Base-by-base conservation (phyloP, 2,888 invertebrate species). In the Pegoplata infirma region DNA sequence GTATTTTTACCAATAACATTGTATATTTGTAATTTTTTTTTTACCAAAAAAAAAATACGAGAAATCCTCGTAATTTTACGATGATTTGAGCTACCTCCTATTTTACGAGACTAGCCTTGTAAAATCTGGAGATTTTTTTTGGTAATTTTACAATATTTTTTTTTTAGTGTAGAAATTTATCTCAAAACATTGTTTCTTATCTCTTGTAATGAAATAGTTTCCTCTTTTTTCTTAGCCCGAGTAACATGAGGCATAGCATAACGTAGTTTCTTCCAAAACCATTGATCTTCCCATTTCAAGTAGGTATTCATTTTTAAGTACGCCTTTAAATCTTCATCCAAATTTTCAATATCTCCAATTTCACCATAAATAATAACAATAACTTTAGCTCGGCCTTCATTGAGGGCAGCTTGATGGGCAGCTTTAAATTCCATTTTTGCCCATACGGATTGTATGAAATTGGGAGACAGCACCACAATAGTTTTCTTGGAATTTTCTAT, bases 231-330 rank as follows among this genome's bases (percentile, higher is more conserved):
- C n/a, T n/a, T n/a, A n/a, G n/a, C n/a, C 95, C n/a, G 2, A n/a
- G n/a, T n/a, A n/a, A n/a, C 95, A 64, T 64, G 82, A 81, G 1
- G 84, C 84, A 17, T 83, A 80, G 66, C 67, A 28, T n/a, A 36
- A 6, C 67, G 56, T 14, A 68, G 16, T 19, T 68, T 68, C 2
- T 47, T 14, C 67, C 67, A 96, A 89, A 96, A 96, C 92, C 93
- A 94, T 5, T 93, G 93, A 85, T 96, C 95, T 8, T 93, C 94
- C 94, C 94, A 95, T 84, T 94, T 93, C 25, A 96, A 91, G 85
- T 96, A 96, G 0, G 96, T 96, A 86, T 95, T 95, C 88, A 92
- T 93, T 73, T 91, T 91, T 10, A 96, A 89, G 86, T 95, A 95
- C 0, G 93, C 91, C 84, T 93, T 91, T 56, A 95, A 90, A 82